These are phyloP conservation scores for Peromyscus nudipes DNA, from an alignment of 2,797 vertebrate species.

Conservation along the genomic window DNA sequence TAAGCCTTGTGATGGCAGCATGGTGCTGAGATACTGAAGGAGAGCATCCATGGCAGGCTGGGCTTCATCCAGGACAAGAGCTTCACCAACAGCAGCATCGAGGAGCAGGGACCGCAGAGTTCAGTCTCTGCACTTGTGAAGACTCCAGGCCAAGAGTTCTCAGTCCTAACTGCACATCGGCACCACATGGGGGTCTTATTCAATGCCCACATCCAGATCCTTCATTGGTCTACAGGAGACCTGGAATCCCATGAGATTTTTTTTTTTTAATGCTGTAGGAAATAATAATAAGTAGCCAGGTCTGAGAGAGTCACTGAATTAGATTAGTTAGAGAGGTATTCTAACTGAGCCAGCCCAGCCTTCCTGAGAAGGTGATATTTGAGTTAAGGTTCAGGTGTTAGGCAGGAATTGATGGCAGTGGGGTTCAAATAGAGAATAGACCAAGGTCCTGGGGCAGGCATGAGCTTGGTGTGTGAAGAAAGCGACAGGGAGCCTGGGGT, in stretches of 20 bases:
- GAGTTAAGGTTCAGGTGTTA: neutral
- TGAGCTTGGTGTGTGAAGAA: neutral
- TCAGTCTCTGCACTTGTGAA: neutral
- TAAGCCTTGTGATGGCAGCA: fast-evolving
- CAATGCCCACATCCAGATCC: neutral
- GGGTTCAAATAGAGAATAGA: neutral
- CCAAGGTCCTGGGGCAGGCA: neutral
- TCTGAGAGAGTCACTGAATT: neutral
- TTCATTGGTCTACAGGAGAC: neutral
- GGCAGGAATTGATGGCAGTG: neutral
- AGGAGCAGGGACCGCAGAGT: too few relatives aligned
- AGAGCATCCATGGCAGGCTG: neutral
- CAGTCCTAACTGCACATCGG: neutral
- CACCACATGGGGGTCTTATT: neutral
- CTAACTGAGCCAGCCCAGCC: neutral
- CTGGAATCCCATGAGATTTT: neutral
- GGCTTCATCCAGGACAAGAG: neutral
- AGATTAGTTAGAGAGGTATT: neutral
- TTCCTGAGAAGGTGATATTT: neutral
- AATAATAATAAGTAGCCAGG: neutral
- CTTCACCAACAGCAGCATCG: fast-evolving
- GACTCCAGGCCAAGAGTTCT: neutral
- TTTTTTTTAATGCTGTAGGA: neutral
- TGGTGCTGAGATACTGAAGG: neutral
- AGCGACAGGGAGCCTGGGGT: neutral